Conservation (phyloP, 35 echinoderm and acorn worm genomes). For the Diadema setosum region DNA sequence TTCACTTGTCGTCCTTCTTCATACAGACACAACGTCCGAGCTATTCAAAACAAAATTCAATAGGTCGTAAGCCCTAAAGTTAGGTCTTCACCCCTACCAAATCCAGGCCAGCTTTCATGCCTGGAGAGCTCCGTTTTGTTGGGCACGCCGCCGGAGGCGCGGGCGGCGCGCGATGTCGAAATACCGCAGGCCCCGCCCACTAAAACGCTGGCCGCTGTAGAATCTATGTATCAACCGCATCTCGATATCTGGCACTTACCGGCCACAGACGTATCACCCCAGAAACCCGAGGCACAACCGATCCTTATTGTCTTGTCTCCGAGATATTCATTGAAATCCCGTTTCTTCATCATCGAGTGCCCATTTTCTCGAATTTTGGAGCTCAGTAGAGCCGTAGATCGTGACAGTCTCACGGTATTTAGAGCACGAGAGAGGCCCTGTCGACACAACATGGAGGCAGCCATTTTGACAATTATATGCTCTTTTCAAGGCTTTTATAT, state of each 20-base stretch:
- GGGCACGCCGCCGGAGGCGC: too few relatives aligned
- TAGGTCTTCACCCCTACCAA: neutral
- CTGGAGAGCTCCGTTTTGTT: neutral
- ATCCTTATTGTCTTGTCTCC: slow-evolving; percentile 45
- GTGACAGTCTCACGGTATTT: neutral
- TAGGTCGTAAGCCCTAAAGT: too few relatives aligned
- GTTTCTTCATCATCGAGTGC: neutral
- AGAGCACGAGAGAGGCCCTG: neutral
- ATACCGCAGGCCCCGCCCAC: neutral
- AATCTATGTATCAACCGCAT: neutral
- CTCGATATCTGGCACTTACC: neutral
- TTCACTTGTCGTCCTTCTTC: too few relatives aligned
- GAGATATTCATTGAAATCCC: neutral
- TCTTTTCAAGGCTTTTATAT: too few relatives aligned
- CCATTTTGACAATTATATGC: too few relatives aligned
- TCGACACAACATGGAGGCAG: slow-evolving; percentile 19
- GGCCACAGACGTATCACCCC: slow-evolving; percentile 67
- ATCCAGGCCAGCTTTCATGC: too few relatives aligned
- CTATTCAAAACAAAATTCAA: too few relatives aligned
- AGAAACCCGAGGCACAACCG: slow-evolving; percentile 86
- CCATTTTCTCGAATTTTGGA: neutral
- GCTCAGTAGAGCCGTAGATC: neutral
- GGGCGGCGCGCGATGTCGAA: neutral
- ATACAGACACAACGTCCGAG: too few relatives aligned
- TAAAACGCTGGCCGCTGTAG: neutral